phyloP scores from a whole-genome alignment of 30 jellyfish, hydroid and myxozoan species.

The Cassiopea xamachana region DNA sequence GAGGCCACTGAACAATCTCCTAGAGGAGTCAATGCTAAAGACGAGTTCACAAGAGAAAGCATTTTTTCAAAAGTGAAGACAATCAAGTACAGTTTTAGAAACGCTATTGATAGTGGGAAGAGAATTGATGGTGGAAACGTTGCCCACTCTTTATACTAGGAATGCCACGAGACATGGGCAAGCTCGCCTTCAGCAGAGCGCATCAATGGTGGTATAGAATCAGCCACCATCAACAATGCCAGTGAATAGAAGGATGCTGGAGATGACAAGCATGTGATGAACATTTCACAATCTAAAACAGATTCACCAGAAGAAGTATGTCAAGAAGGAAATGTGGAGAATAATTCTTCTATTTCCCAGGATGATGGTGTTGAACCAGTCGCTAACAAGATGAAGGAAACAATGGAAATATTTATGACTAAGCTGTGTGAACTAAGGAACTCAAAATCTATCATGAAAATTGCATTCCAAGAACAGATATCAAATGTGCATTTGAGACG shows the following conservation, averaged over 20 bases:
- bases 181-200: too few species aligned
- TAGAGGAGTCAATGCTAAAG: too few species aligned
- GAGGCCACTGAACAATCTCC: too few species aligned
- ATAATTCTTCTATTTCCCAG: neutral
- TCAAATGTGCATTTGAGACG: too few species aligned
- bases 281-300: neutral
- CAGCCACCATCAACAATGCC: neutral
- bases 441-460: neutral
- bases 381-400: neutral
- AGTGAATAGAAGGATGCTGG: neutral
- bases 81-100: too few species aligned
- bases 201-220: neutral
- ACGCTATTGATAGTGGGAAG: too few species aligned
- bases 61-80: too few species aligned
- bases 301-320: neutral
- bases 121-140: too few species aligned
- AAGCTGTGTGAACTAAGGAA: neutral
- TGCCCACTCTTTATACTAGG: too few species aligned
- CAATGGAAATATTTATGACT: neutral
- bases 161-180: too few species aligned
- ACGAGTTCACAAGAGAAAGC: too few species aligned
- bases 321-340: neutral
- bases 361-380: neutral
- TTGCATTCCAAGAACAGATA: neutral
- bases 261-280: neutral